Evolutionary conservation across 2,888 invertebrate species (phyloP).

Genomic region (Stomorhina lunata): DNA sequence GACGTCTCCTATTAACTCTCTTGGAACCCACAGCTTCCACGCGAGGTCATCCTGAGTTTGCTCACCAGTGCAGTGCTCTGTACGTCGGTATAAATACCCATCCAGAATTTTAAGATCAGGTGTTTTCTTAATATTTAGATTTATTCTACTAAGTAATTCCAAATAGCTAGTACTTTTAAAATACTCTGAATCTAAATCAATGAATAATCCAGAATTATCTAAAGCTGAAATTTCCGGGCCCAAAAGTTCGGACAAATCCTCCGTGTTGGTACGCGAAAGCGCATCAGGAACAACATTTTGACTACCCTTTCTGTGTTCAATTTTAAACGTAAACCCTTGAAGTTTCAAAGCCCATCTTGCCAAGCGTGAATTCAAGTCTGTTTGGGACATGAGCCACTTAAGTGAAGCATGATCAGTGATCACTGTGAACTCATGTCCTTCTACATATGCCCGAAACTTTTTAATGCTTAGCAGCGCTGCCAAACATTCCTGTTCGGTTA

Average conservation of each 20-base stretch:
- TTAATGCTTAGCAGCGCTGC: conserved; percentile 54
- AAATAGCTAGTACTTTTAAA: too few relatives aligned
- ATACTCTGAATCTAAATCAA: conserved; percentile 23
- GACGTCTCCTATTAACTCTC: neutral
- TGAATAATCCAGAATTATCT: too few relatives aligned
- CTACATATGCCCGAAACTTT: conserved; percentile 57
- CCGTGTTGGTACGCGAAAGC: too few relatives aligned
- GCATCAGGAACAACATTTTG: conserved; percentile 25
- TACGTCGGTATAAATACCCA: conserved; percentile 20
- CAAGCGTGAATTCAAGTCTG: conserved; percentile 67
- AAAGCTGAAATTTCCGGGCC: too few relatives aligned
- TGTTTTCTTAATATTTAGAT: too few relatives aligned
- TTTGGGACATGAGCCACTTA: conserved; percentile 69
- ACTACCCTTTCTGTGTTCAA: neutral
- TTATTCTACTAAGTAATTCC: too few relatives aligned
- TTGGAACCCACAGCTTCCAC: conserved; percentile 47
- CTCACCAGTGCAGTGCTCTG: conserved; percentile 6
- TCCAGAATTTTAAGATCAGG: conserved; percentile 37
- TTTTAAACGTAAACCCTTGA: conserved; percentile 9
- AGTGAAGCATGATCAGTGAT: conserved; percentile 70
- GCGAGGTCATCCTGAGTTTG: conserved; percentile 4
- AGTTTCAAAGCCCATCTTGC: conserved; percentile 48
- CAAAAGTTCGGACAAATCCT: too few relatives aligned
- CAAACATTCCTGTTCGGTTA: conserved; percentile 58
- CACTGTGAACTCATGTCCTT: conserved; percentile 65